Percentiles rank a stretch among this genome's conserved stretches.
These are phyloP conservation scores for Onychomys torridus DNA, from an alignment of 2,797 vertebrate genomes.

Conservation along the genomic window DNA sequence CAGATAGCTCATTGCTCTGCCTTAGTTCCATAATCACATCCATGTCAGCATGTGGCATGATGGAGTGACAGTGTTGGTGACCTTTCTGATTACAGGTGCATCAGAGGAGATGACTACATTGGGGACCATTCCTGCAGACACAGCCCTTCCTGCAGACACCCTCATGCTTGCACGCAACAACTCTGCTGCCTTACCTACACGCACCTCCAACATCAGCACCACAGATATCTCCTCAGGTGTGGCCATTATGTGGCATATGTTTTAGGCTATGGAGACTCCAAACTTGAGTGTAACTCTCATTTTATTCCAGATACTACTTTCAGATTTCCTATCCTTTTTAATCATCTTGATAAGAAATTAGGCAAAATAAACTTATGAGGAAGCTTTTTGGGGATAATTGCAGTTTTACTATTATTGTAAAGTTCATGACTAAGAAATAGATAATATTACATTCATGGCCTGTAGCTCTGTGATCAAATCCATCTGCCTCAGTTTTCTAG, in stretches of 20 bases:
- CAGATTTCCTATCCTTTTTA: background rate
- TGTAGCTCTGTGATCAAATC: background rate
- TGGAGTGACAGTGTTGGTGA: background rate
- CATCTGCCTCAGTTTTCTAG: background rate
- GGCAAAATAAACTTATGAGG: background rate
- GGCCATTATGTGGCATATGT: background rate
- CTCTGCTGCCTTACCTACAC: conserved; percentile 64
- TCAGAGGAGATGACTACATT: fast-evolving
- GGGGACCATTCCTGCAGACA: background rate
- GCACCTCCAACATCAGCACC: conserved; percentile 44
- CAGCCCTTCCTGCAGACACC: background rate
- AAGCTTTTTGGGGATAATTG: background rate
- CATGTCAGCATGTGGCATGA: fast-evolving
- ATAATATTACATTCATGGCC: no score
- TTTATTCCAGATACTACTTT: background rate
- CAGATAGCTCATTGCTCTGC: fast-evolving
- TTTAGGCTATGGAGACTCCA: background rate
- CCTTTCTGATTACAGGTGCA: conserved; percentile 71
- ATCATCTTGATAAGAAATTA: background rate
- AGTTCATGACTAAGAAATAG: background rate
- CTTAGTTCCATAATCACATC: background rate
- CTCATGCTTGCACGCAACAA: conserved; percentile 58
- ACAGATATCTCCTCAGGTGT: conserved; percentile 66
- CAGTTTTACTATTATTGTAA: background rate
- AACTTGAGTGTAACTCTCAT: background rate